Conservation (phyloP, 2,113 vertebrate species). For the Ailurus styani region DNA sequence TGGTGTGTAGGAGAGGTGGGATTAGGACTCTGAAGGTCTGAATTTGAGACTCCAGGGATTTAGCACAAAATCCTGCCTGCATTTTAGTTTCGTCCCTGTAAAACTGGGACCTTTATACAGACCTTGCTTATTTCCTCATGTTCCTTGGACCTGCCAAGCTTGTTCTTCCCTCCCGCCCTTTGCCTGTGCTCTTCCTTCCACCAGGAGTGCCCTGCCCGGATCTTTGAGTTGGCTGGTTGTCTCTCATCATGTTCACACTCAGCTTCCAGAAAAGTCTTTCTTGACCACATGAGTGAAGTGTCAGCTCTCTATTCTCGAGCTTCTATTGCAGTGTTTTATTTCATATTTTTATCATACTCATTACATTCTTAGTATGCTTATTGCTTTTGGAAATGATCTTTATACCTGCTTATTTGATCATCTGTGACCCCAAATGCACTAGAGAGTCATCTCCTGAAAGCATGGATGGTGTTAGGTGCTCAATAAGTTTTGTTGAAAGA, state of each 20-base stretch:
- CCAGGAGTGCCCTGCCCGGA: background rate
- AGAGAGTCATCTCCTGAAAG: background rate
- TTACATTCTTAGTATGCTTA: background rate
- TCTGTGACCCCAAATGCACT: background rate
- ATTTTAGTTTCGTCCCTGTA: background rate
- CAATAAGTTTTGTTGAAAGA: background rate
- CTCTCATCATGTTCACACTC: background rate
- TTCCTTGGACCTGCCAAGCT: background rate
- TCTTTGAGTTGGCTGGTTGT: background rate
- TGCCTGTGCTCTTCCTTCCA: background rate
- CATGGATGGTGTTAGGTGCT: background rate
- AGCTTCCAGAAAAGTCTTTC: background rate
- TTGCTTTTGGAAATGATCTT: background rate
- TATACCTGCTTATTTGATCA: background rate
- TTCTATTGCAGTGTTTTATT: background rate
- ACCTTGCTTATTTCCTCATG: background rate
- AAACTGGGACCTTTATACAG: background rate
- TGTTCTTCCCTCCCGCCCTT: background rate
- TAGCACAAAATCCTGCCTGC: background rate
- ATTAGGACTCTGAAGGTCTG: background rate
- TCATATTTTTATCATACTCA: background rate
- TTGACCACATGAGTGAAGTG: background rate
- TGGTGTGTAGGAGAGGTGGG: background rate
- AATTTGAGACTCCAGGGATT: background rate
- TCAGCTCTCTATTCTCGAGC: background rate